Evolutionary conservation across 2,888 invertebrate species (phyloP).

Genomic region (Ochlodes sylvanus): DNA sequence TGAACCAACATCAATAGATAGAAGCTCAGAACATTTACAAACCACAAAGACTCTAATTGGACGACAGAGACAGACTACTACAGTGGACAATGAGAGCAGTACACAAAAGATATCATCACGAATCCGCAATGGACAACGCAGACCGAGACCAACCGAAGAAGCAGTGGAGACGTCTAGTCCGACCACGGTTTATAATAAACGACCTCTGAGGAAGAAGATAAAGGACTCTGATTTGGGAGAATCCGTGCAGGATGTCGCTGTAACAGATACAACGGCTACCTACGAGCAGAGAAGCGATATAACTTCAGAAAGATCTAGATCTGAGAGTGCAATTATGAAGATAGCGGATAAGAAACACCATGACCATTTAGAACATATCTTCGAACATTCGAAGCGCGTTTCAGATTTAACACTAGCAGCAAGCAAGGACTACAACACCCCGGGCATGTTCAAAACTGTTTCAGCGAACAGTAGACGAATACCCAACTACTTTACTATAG

Average conservation of each 20-base stretch:
- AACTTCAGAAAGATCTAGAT: slow-evolving; percentile 76
- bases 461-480: slow-evolving; percentile 86
- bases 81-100: slow-evolving; percentile 65
- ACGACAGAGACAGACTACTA: slow-evolving; percentile 67
- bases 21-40: slow-evolving; percentile 58
- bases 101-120: slow-evolving; percentile 75
- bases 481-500: slow-evolving; percentile 89
- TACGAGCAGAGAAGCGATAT: slow-evolving; percentile 65
- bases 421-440: slow-evolving; percentile 89
- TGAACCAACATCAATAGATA: slow-evolving; percentile 53
- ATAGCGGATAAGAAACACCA: slow-evolving; percentile 82
- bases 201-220: slow-evolving; percentile 70
- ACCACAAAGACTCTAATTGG: slow-evolving; percentile 60
- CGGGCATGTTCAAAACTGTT: slow-evolving; percentile 89
- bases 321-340: slow-evolving; percentile 85
- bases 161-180: slow-evolving; percentile 61
- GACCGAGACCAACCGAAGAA: slow-evolving; percentile 72
- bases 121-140: slow-evolving; percentile 70
- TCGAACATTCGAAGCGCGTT: slow-evolving; percentile 87
- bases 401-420: slow-evolving; percentile 90
- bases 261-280: slow-evolving; percentile 63
- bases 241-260: slow-evolving; percentile 70
- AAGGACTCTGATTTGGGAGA: slow-evolving; percentile 72
- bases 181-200: slow-evolving; percentile 61
- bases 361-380: slow-evolving; percentile 70